Percentiles rank a stretch among this genome's conserved stretches.
These are phyloP conservation scores for Rotaria magnacalcarata DNA, from an alignment of 2,888 invertebrate species.

Conservation along the genomic window DNA sequence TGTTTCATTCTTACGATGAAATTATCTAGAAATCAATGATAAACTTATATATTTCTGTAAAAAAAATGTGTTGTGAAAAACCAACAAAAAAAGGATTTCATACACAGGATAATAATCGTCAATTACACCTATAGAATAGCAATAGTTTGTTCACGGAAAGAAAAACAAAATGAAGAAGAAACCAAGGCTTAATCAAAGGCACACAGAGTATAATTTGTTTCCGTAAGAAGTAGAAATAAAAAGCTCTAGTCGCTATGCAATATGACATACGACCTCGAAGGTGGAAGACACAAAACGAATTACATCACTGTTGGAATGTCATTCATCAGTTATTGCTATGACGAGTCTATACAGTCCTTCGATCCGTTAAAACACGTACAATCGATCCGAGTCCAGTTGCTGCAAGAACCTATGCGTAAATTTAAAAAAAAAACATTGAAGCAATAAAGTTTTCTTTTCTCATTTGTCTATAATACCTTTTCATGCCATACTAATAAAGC, in stretches of 20 bases:
- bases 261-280: background rate
- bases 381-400: constrained; percentile 46
- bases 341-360: constrained; percentile 43
- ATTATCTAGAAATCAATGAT: constrained; percentile 61
- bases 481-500: constrained; percentile 91
- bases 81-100: background rate
- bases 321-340: background rate
- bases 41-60: constrained; percentile 47
- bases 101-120: background rate
- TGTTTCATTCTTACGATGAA: constrained; percentile 88
- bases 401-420: background rate
- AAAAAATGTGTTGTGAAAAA: too few relatives aligned
- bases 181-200: too few relatives aligned
- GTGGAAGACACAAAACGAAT: background rate
- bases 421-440: background rate
- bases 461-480: constrained; percentile 65
- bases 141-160: background rate
- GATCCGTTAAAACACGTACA: constrained; percentile 47
- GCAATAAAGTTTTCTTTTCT: too few relatives aligned
- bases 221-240: background rate
- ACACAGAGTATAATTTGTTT: background rate
- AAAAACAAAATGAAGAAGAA: too few relatives aligned
- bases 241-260: background rate
- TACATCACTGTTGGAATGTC: constrained; percentile 35
- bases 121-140: background rate